Evolutionary conservation across 2,797 vertebrate species (phyloP), one percentile per base, ranked within the genome.

Genomic region (Mormyrus hasselquistii): DNA sequence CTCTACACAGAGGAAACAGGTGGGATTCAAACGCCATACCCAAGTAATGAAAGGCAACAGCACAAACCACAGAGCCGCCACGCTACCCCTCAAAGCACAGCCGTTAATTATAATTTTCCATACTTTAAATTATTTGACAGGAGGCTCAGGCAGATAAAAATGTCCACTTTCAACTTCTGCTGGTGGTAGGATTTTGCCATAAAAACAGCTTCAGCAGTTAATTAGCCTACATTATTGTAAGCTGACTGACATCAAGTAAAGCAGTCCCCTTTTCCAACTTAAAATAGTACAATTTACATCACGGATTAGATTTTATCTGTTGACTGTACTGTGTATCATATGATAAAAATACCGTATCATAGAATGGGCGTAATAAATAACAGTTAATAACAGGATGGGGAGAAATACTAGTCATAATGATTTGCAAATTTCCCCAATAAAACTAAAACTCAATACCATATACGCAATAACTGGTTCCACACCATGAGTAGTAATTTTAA

Each of bases 201-300:
- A 25, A 22, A 88, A 88, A 84, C 65, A 89, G 57, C 69, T 84
- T 49, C 41, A 65, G 44, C 29, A 49, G 16, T 29, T 73, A 88
- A 90, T 89, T 62, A 84, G n/a, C 82, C 44, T 6, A 14, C 25
- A 38, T 50, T 25, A 34, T 49, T 38, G 25, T n/a, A 44, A 49
- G 44, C 41, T 47, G 29, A 52, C 59, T 47, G 38, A 38, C 29
- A 84, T 19, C 47, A n/a, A 53, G 38, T 57, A 29, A 65, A 29
- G 6, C 55, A 53, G 25, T 12, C 16, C 76, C 44, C 5, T 14
- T 29, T 14, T 16, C 3, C 69, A 73, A 4, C 38, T 0, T 73
- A 53, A 44, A 86, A 14, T 7, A 52, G 6, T 47, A 69, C 25
- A 86, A 55, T 10, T 7, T 34, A 57, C 29, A 12, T 29, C 52